phyloP scores from a whole-genome alignment of 2,888 invertebrate species.

The Gymnosoma rotundatum region DNA sequence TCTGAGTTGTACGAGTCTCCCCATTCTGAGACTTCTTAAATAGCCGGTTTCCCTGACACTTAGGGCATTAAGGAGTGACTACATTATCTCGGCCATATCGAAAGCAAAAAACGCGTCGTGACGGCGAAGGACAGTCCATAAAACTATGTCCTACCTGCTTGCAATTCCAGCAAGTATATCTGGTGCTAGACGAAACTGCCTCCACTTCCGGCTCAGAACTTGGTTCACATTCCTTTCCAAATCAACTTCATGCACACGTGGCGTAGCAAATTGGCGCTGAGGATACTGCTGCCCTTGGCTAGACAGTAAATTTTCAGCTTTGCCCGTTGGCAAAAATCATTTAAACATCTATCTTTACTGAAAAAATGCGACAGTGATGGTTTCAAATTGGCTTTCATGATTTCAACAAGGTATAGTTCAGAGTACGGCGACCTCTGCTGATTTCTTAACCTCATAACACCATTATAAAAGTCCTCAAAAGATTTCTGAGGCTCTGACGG shows the following conservation, averaged over 20 bases:
- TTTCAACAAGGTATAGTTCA: too few relatives aligned
- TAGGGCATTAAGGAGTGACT: not conserved
- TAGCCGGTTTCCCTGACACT: constrained; percentile 32
- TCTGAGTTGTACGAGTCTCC: constrained; percentile 25
- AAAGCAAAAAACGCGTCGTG: too few relatives aligned
- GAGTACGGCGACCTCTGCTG: too few relatives aligned
- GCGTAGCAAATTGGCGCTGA: too few relatives aligned
- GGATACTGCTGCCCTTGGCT: not conserved
- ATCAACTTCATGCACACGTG: not conserved
- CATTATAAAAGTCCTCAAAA: too few relatives aligned
- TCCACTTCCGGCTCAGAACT: too few relatives aligned
- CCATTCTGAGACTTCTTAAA: constrained; percentile 2
- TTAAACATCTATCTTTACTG: not conserved
- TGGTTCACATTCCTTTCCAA: not conserved
- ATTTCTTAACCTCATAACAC: too few relatives aligned
- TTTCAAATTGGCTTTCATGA: too few relatives aligned
- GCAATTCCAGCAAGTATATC: too few relatives aligned
- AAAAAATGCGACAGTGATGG: too few relatives aligned
- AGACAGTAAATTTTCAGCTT: constrained; percentile 5
- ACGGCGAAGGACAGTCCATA: not conserved
- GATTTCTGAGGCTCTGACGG: too few relatives aligned
- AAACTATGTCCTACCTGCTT: not conserved
- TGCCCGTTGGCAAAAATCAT: constrained; percentile 15
- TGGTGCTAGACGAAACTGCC: too few relatives aligned
- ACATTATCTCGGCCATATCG: not conserved